Base-by-base conservation (phyloP, 2,797 vertebrate species). In the Gorsachius magnificus region DNA sequence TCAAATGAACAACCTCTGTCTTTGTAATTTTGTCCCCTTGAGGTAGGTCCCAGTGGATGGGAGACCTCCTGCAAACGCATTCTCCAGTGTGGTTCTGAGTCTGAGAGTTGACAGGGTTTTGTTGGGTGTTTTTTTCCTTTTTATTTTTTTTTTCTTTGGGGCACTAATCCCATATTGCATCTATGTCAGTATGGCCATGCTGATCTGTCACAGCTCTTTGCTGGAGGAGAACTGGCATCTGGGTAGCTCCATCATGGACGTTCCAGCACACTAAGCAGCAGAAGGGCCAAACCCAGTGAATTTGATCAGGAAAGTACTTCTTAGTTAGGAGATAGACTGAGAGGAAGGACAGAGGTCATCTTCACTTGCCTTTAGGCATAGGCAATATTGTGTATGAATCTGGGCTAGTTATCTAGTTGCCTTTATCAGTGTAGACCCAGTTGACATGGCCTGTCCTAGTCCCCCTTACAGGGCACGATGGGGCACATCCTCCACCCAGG, bases 401-500 rank as follows among this genome's bases (percentile, higher is more conserved):
- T n/a, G 11, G 38, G 20, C 26, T 31, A 13, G 38, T 57, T 53
- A 35, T 35, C 28, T 16, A 12, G 17, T 12, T 50, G 45, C 5
- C 17, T 76, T 75, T 54, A 31, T 8, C 11, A 8, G 5, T 15
- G 14, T 11, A 79, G 26, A 25, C 10, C 36, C 20, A 13, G 26
- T 46, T 74, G 31, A 14, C 13, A 25, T 45, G 24, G 15, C 31
- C 41, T 87, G 48, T 51, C 38, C 31, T 10, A 28, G 16, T 65
- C 21, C 41, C 13, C 33, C 12, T 17, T 24, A 12, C 1, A 58
- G 17, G 29, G 6, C 10, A 22, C 0, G 0, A 12, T 12, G 24
- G 35, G 26, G 1, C 20, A 20, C 9, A 2, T 31, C 21, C 33
- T 63, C 45, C 21, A 7, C 5, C 41, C 41, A 43, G 41, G 18